Evolutionary conservation across 2,888 invertebrate species (phyloP).

Genomic region (Oligia strigilis): DNA sequence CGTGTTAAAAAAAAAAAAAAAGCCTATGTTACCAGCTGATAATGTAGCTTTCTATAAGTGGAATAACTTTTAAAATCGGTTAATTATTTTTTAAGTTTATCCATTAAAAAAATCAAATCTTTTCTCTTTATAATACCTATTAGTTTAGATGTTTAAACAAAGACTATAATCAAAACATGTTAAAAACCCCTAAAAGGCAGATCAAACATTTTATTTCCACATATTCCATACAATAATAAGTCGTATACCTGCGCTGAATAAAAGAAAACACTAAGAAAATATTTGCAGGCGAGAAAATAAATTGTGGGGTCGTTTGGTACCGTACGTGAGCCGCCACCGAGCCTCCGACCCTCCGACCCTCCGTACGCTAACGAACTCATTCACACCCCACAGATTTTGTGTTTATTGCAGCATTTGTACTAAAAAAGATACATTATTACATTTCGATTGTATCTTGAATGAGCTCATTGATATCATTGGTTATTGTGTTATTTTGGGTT

Average conservation of each 20-base stretch:
- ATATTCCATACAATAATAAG: constrained; percentile 41
- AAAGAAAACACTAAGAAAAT: constrained; percentile 60
- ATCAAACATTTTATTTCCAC: constrained; percentile 41
- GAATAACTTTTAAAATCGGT: too few species aligned
- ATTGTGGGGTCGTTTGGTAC: constrained; percentile 69
- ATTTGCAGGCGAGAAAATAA: constrained; percentile 62
- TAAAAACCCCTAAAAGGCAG: not conserved
- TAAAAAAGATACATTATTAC: constrained; percentile 28
- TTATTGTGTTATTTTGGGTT: not conserved
- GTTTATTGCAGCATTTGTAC: constrained; percentile 37
- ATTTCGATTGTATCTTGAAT: constrained; percentile 14
- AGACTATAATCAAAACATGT: not conserved
- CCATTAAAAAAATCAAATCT: too few species aligned
- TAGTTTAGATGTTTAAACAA: not conserved
- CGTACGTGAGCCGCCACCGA: constrained; percentile 69
- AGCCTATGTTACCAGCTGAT: too few species aligned
- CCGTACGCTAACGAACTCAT: constrained; percentile 68
- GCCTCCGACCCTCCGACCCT: constrained; percentile 62
- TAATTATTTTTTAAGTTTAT: too few species aligned
- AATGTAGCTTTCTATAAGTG: too few species aligned
- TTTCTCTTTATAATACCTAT: too few species aligned
- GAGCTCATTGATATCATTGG: not conserved
- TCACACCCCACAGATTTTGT: constrained; percentile 40
- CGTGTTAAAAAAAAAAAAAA: too few species aligned
- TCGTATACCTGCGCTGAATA: constrained; percentile 45